Base-by-base conservation (phyloP, 2,888 invertebrate genomes). In the Tiliacea citrago region DNA sequence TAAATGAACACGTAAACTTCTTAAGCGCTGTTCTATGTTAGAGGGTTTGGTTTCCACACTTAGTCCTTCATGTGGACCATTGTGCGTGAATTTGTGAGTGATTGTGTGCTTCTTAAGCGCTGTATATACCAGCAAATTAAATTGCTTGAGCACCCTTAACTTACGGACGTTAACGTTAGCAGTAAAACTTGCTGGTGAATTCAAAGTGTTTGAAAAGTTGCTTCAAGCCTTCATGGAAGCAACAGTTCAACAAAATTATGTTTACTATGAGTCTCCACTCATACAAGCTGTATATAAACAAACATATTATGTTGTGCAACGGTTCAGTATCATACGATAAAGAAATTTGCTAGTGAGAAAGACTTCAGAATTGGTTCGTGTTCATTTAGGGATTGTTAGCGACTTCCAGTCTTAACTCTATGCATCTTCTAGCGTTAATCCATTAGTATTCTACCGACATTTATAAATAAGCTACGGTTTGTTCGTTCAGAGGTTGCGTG, bases 381-480 rank as follows among this genome's bases (percentile, higher is more conserved):
- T 55, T 68, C 68, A 75, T 60, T 70, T 75, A 80, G 81, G 18
- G 47, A 81, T 71, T 71, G 68, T 73, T 63, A 78, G 10, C 55
- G n/a, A n/a, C n/a, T 35, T 58, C 75, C 69, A 42, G 7, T 53
- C 60, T 62, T 80, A 72, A 75, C 71, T 66, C 58, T 63, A 73
- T 68, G 55, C 65, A 42, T 67, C 39, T 75, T 75, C 70, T 65
- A 79, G 61, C 63, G 45, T 70, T 49, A 67, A 68, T 47, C 68
- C 68, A 77, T 75, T 76, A 77, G 58, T 68, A 66, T 66, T 73
- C 47, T 68, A 75, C n/a, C n/a, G 51, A 47, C 21, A 57, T 5
- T 69, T 66, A 58, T 42, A 69, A 4, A 18, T 29, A 69, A 45
- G 35, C 66, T 76, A 70, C 57, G 35, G 24, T 71, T 81, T 9